Percentiles rank a stretch among this genome's conserved stretches.
These are phyloP conservation scores for Acanthacorydalis orientalis DNA, from an alignment of 2,888 invertebrate species.

Conservation along the genomic window DNA sequence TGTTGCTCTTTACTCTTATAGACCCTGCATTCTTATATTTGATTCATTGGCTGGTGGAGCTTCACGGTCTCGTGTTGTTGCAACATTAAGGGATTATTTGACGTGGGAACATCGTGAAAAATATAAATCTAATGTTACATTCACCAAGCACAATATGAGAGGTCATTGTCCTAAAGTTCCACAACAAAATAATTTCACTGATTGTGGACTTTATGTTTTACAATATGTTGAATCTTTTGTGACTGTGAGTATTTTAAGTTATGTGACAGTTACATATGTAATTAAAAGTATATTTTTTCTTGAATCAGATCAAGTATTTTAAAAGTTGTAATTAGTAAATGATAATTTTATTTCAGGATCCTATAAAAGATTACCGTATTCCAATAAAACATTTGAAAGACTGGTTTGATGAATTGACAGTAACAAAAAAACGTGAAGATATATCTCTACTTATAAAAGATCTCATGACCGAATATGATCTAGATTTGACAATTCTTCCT, in stretches of 20 bases:
- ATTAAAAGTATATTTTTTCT: neutral
- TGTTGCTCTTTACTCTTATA: slow-evolving; percentile 33
- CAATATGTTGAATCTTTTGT: slow-evolving; percentile 97
- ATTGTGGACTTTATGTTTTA: slow-evolving; percentile 88
- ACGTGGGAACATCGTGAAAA: slow-evolving; percentile 72
- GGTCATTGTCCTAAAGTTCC: slow-evolving; percentile 83
- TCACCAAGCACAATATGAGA: slow-evolving; percentile 69
- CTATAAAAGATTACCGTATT: slow-evolving; percentile 62
- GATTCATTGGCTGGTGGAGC: slow-evolving; percentile 77
- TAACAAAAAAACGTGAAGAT: slow-evolving; percentile 73
- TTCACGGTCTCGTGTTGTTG: slow-evolving; percentile 67
- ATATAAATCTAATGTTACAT: slow-evolving; percentile 41
- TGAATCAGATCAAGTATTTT: no score
- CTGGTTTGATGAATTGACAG: slow-evolving; percentile 78
- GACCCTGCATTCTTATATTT: slow-evolving; percentile 87
- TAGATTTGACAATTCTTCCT: slow-evolving; percentile 47
- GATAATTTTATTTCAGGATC: slow-evolving; percentile 40
- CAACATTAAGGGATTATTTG: slow-evolving; percentile 80
- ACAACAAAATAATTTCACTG: slow-evolving; percentile 94
- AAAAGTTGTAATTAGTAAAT: no score
- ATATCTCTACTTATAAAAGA: slow-evolving; percentile 60
- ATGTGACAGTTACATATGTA: neutral
- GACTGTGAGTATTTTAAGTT: slow-evolving; percentile 34
- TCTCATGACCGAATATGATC: slow-evolving; percentile 57
- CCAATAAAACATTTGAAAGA: slow-evolving; percentile 67